Conservation (phyloP, 1,140 invertebrate species). For the Sitodiplosis mosellana region DNA sequence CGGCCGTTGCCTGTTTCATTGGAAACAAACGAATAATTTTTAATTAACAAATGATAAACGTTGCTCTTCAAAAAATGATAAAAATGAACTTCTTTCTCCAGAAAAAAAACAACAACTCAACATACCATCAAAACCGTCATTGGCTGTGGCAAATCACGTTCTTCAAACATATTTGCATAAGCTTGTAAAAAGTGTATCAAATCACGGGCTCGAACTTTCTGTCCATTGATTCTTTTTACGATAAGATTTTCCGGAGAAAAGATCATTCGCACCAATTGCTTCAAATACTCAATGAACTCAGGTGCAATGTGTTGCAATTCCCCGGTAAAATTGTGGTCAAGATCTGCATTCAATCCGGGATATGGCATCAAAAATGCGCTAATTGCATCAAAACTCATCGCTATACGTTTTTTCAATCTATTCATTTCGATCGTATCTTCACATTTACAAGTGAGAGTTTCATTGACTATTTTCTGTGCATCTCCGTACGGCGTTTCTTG, state of each 20-base stretch:
- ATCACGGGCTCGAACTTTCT: conserved; percentile 83
- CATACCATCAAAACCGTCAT: conserved; percentile 93
- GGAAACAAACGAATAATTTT: too few species aligned
- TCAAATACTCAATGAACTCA: conserved; percentile 79
- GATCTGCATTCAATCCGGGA: conserved; percentile 90
- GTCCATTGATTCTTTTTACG: conserved; percentile 89
- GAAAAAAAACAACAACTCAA: too few species aligned
- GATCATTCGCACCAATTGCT: conserved; percentile 70
- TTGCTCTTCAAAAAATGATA: too few species aligned
- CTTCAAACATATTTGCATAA: conserved; percentile 92
- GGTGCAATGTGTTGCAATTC: conserved; percentile 78
- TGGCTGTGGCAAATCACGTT: conserved; percentile 92
- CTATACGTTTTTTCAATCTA: conserved; percentile 74
- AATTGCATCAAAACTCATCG: conserved; percentile 83
- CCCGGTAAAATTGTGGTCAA: conserved; percentile 92
- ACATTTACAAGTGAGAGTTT: conserved; percentile 62
- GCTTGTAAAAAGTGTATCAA: conserved; percentile 93
- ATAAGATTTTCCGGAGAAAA: conserved; percentile 80
- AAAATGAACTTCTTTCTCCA: too few species aligned
- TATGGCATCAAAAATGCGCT: conserved; percentile 96
- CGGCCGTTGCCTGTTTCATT: too few species aligned
- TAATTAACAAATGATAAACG: too few species aligned
- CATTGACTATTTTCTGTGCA: conserved; percentile 64
- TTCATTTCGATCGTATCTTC: conserved; percentile 83
- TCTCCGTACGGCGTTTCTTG: conserved; percentile 90